Percentiles rank a stretch among this genome's conserved stretches.
Evolutionary conservation across 1,140 invertebrate genomes (phyloP).

Genomic region (Brachystomella parvula): DNA sequence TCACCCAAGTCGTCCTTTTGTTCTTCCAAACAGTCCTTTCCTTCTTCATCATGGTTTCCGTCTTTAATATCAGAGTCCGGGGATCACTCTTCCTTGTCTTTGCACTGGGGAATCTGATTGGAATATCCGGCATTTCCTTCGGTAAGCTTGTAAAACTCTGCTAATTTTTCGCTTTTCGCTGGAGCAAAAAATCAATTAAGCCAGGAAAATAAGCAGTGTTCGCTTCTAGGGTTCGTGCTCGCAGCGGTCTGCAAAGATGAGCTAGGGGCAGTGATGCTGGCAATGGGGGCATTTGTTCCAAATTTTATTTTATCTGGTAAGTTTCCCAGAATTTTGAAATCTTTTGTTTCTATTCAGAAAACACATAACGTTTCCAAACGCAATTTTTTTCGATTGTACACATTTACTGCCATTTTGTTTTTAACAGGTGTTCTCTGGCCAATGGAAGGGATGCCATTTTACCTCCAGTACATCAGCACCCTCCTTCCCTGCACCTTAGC

Average conservation of each 20-base stretch:
- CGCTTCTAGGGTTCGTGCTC: constrained; percentile 2
- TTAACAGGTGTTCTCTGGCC: neutral
- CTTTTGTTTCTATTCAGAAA: neutral
- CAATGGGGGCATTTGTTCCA: neutral
- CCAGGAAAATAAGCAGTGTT: neutral
- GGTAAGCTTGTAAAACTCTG: neutral
- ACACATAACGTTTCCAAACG: neutral
- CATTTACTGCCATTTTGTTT: too few relatives aligned
- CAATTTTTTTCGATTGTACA: neutral
- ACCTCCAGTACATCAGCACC: neutral
- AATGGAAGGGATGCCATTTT: neutral
- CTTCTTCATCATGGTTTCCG: constrained; percentile 5
- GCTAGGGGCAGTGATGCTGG: neutral
- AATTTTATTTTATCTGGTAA: constrained; percentile 7
- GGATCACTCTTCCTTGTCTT: neutral
- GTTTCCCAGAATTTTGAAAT: neutral
- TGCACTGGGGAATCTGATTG: neutral
- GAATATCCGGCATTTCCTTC: neutral
- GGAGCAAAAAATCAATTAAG: neutral
- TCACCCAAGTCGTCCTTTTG: constrained; percentile 83
- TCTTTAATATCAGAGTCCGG: neutral
- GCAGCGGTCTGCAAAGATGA: neutral
- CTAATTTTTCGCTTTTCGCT: too few relatives aligned
- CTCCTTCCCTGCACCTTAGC: neutral
- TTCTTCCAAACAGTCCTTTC: neutral